phyloP scores from a whole-genome alignment of 2,888 invertebrate species.

The Laspeyria flexula region DNA sequence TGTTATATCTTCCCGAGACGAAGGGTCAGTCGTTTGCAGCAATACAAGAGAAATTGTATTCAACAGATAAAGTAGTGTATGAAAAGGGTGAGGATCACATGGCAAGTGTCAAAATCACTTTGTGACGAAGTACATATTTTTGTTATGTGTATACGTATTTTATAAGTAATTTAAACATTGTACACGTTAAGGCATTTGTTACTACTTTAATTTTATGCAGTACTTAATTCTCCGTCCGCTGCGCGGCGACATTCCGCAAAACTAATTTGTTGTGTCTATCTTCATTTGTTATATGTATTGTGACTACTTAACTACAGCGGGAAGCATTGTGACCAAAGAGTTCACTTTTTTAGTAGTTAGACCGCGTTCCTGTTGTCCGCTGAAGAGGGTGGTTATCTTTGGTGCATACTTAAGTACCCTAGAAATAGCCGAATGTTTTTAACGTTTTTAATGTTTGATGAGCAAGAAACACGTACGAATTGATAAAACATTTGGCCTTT shows the following conservation, averaged over 20 bases:
- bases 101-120: constrained; percentile 68
- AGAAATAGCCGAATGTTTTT: too few relatives aligned
- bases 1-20: constrained; percentile 85
- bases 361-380: background rate
- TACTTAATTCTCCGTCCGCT: constrained; percentile 48
- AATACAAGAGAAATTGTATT: constrained; percentile 82
- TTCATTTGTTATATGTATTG: constrained; percentile 26
- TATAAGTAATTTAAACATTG: constrained; percentile 28
- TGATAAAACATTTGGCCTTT: too few relatives aligned
- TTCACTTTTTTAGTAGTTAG: constrained; percentile 26
- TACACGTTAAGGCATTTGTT: constrained; percentile 24
- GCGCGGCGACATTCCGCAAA: constrained; percentile 40
- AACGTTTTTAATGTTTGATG: too few relatives aligned
- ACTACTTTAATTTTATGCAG: constrained; percentile 32
- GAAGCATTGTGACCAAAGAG: constrained; percentile 40
- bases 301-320: constrained; percentile 23
- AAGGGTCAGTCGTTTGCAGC: constrained; percentile 87
- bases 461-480: too few relatives aligned
- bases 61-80: constrained; percentile 67
- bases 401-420: too few relatives aligned
- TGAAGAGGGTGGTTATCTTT: background rate
- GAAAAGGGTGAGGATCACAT: constrained; percentile 67
- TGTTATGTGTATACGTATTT: constrained; percentile 2
- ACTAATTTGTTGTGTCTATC: constrained; percentile 27
- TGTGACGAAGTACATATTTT: constrained; percentile 46